Conservation (phyloP, 53 echinoderm and acorn worm species). For the Antedon mediterranea region DNA sequence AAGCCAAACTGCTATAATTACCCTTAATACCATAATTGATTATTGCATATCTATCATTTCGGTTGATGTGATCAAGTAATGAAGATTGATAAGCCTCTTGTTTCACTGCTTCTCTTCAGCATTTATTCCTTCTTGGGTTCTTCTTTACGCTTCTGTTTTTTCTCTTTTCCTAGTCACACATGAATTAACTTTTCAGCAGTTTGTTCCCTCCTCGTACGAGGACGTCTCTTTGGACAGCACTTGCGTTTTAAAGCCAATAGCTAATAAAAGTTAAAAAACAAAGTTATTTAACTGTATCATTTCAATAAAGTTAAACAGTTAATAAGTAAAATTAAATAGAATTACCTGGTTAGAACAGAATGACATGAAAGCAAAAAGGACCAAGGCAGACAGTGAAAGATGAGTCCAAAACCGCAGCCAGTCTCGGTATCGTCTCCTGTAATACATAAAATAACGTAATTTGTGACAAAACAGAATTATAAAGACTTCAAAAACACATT, state of each 20-base stretch:
- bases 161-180: conserved; percentile 15
- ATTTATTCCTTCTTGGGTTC: neutral
- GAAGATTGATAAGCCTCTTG: too few relatives aligned
- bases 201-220: neutral
- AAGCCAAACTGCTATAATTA: too few relatives aligned
- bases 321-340: neutral
- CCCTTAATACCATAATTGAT: too few relatives aligned
- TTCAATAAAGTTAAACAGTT: too few relatives aligned
- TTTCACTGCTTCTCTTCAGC: neutral
- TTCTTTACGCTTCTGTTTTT: neutral
- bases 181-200: conserved; percentile 21
- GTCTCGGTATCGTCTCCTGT: conserved; percentile 70
- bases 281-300: too few relatives aligned
- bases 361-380: conserved; percentile 55
- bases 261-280: neutral
- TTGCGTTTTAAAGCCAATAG: conserved; percentile 15
- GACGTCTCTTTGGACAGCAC: conserved; percentile 20
- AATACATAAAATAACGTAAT: conserved; percentile 6
- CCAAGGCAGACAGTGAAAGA: conserved; percentile 50
- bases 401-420: conserved; percentile 95
- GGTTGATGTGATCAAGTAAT: too few relatives aligned
- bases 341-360: conserved; percentile 87
- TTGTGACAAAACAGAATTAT: too few relatives aligned
- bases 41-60: too few relatives aligned
- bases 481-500: too few relatives aligned